Evolutionary conservation across 2,113 vertebrate genomes (phyloP), one percentile per base, ranked within the genome.

Genomic region (Antechinus stuartii): DNA sequence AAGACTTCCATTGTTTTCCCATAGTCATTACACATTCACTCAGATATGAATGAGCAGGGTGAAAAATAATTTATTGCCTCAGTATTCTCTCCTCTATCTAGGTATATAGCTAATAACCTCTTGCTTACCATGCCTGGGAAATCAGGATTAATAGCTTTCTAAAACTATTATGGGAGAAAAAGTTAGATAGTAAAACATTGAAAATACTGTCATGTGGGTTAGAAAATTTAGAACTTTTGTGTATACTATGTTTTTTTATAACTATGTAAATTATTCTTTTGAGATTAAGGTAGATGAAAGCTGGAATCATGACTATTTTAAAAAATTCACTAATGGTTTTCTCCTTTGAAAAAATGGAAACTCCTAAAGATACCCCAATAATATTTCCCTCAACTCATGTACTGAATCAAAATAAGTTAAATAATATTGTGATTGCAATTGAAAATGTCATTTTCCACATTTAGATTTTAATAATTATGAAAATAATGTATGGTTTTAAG

Each of bases 151-250:
- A 94, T 95, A 94, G 52, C 91, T 93, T 95, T 92, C 55, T 94
- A 61, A 93, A 27, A 35, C 22, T 94, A 93, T 93, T 68, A 47
- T 91, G 61, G 5, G 12, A 50, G 93, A 23, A 93, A 49, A 91
- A 95, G 52, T 84, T 53, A 49, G 16, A 54, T 54, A 91, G 49
- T 30, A 52, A 93, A 94, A 91, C 57, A 92, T 53, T 93, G 89
- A 95, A 96, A 95, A 97, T 92, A 95, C 52, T 96, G 50, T 46
- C 35, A 92, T 95, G 89, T 93, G 14, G 84, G 24, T 91, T 91
- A 55, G 35, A 92, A 95, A 92, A 95, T 47, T 94, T 92, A 91
- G 91, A 90, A 84, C 68, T 42, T 84, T 84, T 7, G 94, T 54
- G 94, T 95, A 89, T 84, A 25, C 19, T 52, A 54, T 95, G 95